A percentile compares a stretch with the other conserved stretches of the same genome.
These are phyloP conservation scores for Gortyna flavago DNA, from an alignment of 2,888 invertebrate species.

Conservation along the genomic window DNA sequence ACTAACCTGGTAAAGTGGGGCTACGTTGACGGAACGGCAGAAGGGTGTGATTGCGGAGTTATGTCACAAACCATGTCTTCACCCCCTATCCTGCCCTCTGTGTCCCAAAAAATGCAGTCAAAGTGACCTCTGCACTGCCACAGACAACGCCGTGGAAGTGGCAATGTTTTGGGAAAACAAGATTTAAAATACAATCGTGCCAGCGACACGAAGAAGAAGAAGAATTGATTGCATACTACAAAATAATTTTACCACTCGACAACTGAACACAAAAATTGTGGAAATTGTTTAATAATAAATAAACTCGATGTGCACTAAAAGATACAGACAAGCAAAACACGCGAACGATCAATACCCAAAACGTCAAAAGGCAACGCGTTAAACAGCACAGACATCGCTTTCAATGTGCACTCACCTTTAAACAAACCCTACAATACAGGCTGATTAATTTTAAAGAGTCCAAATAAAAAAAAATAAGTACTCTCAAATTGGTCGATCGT, in stretches of 20 bases:
- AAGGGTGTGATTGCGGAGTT: too few relatives aligned
- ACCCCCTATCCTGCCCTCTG: too few relatives aligned
- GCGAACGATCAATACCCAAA: not conserved
- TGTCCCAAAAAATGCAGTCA: too few relatives aligned
- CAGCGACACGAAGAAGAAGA: too few relatives aligned
- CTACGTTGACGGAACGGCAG: too few relatives aligned
- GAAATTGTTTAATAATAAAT: not conserved
- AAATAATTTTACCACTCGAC: not conserved
- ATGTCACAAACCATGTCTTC: too few relatives aligned
- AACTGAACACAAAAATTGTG: not conserved
- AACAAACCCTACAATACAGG: conserved; percentile 6
- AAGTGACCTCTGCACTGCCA: too few relatives aligned
- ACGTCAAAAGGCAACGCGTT: not conserved
- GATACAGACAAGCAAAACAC: not conserved
- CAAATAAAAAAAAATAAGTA: conserved; percentile 13
- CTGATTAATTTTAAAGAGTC: conserved; percentile 4
- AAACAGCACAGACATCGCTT: not conserved
- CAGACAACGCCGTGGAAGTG: too few relatives aligned
- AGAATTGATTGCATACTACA: not conserved
- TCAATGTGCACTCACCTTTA: conserved; percentile 8
- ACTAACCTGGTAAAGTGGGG: too few relatives aligned
- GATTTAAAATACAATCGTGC: too few relatives aligned
- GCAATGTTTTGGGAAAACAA: too few relatives aligned
- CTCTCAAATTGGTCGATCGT: conserved; percentile 5
- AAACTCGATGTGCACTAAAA: not conserved